Base-by-base conservation (phyloP, 2,113 vertebrate genomes). In the Lampris incognitus region DNA sequence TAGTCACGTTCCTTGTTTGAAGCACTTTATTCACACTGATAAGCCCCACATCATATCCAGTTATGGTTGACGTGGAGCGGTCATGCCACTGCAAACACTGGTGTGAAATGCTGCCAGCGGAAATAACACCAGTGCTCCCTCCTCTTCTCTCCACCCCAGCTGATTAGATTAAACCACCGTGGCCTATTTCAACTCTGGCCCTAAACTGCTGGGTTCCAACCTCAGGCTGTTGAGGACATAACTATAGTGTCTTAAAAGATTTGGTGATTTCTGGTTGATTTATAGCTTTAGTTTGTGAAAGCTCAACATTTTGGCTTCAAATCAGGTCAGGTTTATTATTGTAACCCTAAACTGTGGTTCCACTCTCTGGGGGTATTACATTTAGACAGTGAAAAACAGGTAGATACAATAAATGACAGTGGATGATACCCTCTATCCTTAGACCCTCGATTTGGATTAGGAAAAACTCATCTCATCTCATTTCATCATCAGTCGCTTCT, bases 111-210 rank as follows among this genome's bases (percentile, higher is more conserved):
- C 77, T 72, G 85, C 82, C 85, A 84, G 81, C 85, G 84, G 92
- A 93, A 94, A 92, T 86, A 88, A 90, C 85, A 87, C 72, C 70
- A 70, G 55, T 63, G 39, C 36, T 76, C 65, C 72, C 64, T 77
- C 72, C 56, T 70, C 66, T 55, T 64, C 62, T 74, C 76, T 52
- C 57, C 74, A 41, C 74, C 63, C 56, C 9, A 41, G 64, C 80
- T 83, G 92, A 92, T 91, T 85, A 89, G 81, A 88, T 88, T 76
- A 78, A 61, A 39, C 48, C 24, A 24, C 80, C 39, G 46, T 72
- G 79, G 73, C 67, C 71, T 69, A 66, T 72, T 79, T 87, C 83
- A 79, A 46, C 78, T 69, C 50, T 44, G 66, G 37, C 48, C 5
- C 50, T 66, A 70, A 82, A 24, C 24, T 24, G 24, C 74, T 83